Conservation (phyloP, 2,797 vertebrate genomes). For the Margarornis squamiger region DNA sequence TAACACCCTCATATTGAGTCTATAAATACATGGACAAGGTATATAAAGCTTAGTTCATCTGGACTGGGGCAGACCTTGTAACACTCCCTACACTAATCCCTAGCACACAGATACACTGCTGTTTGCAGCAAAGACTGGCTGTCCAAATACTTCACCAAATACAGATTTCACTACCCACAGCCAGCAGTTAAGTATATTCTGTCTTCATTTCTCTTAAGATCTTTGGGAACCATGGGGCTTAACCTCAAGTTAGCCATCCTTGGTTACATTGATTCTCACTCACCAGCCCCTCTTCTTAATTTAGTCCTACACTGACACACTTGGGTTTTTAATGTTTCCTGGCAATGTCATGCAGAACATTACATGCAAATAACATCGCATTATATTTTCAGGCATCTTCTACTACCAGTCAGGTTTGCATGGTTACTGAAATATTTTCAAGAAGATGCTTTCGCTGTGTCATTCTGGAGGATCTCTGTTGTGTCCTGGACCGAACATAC, state of each 20-base stretch:
- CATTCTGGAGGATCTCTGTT: not conserved
- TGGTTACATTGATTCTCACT: not conserved
- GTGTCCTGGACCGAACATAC: not conserved
- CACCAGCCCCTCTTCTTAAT: not conserved
- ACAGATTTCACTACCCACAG: not conserved
- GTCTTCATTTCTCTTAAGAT: not conserved
- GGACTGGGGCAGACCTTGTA: not conserved
- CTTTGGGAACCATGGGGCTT: not conserved
- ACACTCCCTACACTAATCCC: not conserved
- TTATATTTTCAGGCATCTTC: not conserved
- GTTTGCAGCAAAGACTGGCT: not conserved
- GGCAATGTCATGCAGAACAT: accelerated
- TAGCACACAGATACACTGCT: not conserved
- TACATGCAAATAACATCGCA: not conserved
- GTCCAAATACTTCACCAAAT: not conserved
- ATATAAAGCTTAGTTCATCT: not conserved
- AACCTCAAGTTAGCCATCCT: not conserved
- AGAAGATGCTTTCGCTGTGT: not conserved
- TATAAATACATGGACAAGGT: not conserved
- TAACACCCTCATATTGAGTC: not conserved
- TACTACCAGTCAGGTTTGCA: not conserved
- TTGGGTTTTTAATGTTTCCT: not conserved
- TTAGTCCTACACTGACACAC: not conserved
- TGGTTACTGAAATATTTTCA: not conserved
- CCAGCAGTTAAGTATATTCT: not conserved